Percentiles rank a stretch among this genome's conserved stretches.
phyloP scores from a whole-genome alignment of 2,888 invertebrate species.

The Trissolcus japonicus region DNA sequence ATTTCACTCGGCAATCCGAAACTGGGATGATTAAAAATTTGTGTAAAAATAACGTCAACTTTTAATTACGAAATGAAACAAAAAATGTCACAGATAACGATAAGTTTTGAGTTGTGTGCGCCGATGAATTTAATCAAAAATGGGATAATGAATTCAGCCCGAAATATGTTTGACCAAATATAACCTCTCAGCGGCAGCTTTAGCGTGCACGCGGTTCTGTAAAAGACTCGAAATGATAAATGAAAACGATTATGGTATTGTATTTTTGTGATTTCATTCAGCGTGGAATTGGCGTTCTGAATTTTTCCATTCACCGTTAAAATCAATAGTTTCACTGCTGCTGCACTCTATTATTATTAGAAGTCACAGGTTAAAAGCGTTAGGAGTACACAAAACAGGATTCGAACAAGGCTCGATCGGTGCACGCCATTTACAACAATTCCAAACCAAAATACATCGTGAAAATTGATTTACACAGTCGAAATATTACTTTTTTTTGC shows the following conservation, averaged over 20 bases:
- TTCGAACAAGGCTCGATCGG: constrained; percentile 4
- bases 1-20: constrained; percentile 6
- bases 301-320: constrained; percentile 53
- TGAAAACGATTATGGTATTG: constrained; percentile 16
- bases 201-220: too few species aligned
- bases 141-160: too few species aligned
- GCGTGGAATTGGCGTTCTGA: constrained; percentile 30
- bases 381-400: background rate
- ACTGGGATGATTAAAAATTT: background rate
- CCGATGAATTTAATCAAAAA: too few species aligned
- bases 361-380: constrained; percentile 25
- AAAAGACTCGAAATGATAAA: constrained; percentile 8
- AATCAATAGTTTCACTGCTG: constrained; percentile 49
- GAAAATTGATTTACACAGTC: background rate
- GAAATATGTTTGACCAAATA: too few species aligned
- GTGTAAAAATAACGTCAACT: too few species aligned
- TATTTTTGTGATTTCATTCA: constrained; percentile 26
- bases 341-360: constrained; percentile 32
- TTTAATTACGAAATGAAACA: too few species aligned
- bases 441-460: constrained; percentile 1
- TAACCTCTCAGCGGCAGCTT: too few species aligned
- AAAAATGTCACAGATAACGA: too few species aligned
- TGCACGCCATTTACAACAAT: background rate
- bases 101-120: too few species aligned
- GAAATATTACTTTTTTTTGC: too few species aligned